Conservation (phyloP, 2,113 vertebrate species). For the Syngnathus floridae region DNA sequence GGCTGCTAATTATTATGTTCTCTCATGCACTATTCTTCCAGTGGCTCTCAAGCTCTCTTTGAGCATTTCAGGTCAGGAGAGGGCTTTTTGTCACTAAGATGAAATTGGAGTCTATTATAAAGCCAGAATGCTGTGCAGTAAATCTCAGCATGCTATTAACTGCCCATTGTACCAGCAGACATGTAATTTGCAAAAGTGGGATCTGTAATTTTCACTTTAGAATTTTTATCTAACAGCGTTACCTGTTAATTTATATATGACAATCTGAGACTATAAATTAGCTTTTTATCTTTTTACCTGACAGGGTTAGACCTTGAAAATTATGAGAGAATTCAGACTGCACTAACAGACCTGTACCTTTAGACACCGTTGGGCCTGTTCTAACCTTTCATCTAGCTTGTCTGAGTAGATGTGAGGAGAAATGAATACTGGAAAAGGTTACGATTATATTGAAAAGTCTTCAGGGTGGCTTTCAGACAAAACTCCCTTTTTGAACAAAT, state of each 20-base stretch:
- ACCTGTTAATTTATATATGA: constrained; percentile 41
- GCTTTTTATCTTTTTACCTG: constrained; percentile 44
- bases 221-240: constrained; percentile 24
- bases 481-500: constrained; percentile 16
- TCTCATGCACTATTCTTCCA: constrained; percentile 42
- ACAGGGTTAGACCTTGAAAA: constrained; percentile 16
- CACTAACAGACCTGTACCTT: constrained; percentile 10
- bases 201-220: constrained; percentile 45
- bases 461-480: constrained; percentile 17
- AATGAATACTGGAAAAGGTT: constrained; percentile 11
- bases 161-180: constrained; percentile 38
- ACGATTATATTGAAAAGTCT: constrained; percentile 20
- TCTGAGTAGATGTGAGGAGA: background rate
- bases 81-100: constrained; percentile 13
- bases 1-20: constrained; percentile 60
- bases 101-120: constrained; percentile 40
- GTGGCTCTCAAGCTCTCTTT: constrained; percentile 37
- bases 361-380: constrained; percentile 8
- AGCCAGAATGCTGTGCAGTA: constrained; percentile 32
- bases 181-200: constrained; percentile 29
- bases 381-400: constrained; percentile 5
- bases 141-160: constrained; percentile 48
- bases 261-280: constrained; percentile 39
- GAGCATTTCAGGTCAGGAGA: constrained; percentile 44
- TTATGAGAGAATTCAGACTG: constrained; percentile 7